phyloP scores from a whole-genome alignment of 1,140 invertebrate genomes.

The Drosophila elegans region DNA sequence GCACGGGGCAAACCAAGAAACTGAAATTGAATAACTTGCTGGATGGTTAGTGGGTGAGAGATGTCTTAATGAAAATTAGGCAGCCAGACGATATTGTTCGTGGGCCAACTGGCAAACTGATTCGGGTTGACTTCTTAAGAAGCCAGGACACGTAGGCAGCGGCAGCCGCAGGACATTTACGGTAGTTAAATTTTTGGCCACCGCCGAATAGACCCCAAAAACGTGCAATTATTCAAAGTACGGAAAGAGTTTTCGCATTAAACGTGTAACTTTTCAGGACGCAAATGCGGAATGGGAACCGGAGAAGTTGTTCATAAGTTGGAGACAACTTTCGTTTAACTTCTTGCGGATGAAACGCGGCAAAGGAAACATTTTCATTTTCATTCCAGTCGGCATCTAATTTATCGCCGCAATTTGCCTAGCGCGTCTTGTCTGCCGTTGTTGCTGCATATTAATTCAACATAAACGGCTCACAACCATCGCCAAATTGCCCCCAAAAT shows the following conservation, averaged over 20 bases:
- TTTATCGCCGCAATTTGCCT: constrained; percentile 73
- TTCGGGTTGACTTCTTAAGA: constrained; percentile 32
- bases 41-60: constrained; percentile 42
- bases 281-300: background rate
- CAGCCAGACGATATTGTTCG: constrained; percentile 35
- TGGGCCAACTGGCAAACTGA: constrained; percentile 39
- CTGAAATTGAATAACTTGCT: constrained; percentile 57
- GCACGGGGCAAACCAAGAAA: constrained; percentile 9
- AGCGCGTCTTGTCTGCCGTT: constrained; percentile 37
- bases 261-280: constrained; percentile 54
- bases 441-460: constrained; percentile 71
- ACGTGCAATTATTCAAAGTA: constrained; percentile 80
- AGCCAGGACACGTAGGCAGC: constrained; percentile 46
- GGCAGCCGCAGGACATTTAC: constrained; percentile 44
- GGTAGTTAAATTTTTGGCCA: constrained; percentile 31
- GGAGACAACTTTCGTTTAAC: constrained; percentile 67
- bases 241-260: constrained; percentile 57
- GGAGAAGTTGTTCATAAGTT: constrained; percentile 62
- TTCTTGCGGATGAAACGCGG: constrained; percentile 32
- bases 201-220: constrained; percentile 28
- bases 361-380: constrained; percentile 53
- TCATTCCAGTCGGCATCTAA: constrained; percentile 60
- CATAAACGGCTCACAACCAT: constrained; percentile 72
- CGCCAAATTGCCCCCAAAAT: constrained; percentile 66
- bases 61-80: constrained; percentile 56